Percentiles rank a stretch among this genome's conserved stretches.
phyloP scores from a whole-genome alignment of 1,140 invertebrate genomes.

The Cydia pomonella region DNA sequence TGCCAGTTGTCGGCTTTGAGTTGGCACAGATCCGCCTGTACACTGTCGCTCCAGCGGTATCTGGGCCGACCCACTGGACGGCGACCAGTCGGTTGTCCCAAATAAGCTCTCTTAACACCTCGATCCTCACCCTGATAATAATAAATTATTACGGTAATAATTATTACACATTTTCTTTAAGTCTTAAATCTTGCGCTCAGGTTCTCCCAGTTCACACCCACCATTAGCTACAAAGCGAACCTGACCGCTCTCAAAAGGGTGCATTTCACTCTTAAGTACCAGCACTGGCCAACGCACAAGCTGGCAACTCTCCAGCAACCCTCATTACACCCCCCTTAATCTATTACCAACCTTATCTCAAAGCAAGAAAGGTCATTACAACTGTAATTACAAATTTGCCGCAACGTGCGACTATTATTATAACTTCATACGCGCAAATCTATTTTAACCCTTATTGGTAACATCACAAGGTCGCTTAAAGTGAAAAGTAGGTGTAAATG shows the following conservation, averaged over 20 bases:
- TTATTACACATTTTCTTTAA: neutral
- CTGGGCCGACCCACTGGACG: too few relatives aligned
- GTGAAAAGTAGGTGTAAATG: neutral
- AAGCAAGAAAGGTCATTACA: neutral
- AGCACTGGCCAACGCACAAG: conserved; percentile 22
- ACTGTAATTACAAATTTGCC: conserved; percentile 13
- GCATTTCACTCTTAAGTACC: conserved; percentile 30
- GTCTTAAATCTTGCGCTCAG: neutral
- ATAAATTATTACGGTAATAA: neutral
- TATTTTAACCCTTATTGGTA: neutral
- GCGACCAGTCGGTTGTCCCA: too few relatives aligned
- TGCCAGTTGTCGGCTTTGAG: too few relatives aligned
- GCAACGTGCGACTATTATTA: conserved; percentile 19
- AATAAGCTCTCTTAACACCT: too few relatives aligned
- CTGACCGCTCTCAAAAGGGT: conserved; percentile 23
- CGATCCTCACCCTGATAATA: too few relatives aligned
- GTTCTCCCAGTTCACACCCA: neutral
- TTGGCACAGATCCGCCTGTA: too few relatives aligned
- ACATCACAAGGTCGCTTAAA: neutral
- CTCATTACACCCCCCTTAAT: neutral
- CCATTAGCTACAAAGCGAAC: conserved; percentile 14
- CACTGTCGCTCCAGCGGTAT: too few relatives aligned
- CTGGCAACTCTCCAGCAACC: conserved; percentile 15
- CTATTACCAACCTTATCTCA: neutral
- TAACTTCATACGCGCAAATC: neutral